Base-by-base conservation (phyloP, 1,140 invertebrate genomes). In the Probaryconus sp. region DNA sequence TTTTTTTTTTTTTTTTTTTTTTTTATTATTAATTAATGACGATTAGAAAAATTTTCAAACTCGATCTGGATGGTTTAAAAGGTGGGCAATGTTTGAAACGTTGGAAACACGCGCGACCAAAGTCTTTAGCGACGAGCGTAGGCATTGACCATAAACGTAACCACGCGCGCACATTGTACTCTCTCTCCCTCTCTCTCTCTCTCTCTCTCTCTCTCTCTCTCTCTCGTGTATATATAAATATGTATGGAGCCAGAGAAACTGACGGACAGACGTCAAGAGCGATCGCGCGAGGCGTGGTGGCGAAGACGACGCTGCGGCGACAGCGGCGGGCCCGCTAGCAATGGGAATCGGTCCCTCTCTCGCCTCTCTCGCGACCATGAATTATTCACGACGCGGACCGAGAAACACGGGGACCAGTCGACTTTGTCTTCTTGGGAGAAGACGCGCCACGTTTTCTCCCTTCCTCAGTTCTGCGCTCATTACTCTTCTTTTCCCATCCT, bases 211-310 rank as follows among this genome's bases (percentile, higher is more conserved):
- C n/a, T n/a, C n/a, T n/a, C n/a, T n/a, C n/a, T n/a, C n/a, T n/a
- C n/a, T n/a, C n/a, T n/a, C 24, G 35, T 26, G 48, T 18, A n/a
- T 30, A 35, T 71, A 75, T 73, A 76, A 65, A 79, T 80, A 81
- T 77, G 64, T 78, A 81, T 72, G 50, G 40, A 43, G 48, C 51
- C 45, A 31, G 11, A 38, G 38, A 60, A 47, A 56, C 64, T 53
- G 58, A 73, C 64, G 50, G 67, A 69, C 64, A 58, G 72, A 76
- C 67, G 65, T 40, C 26, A n/a, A n/a, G 53, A 38, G 63, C 72
- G 77, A 83, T 85, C 83, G 79, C 77, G 79, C 74, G 79, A 84
- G 81, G 80, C 75, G 79, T 82, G 81, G 77, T 76, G 63, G 65
- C 35, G 70, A 70, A 55, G 38, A 67, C 64, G 70, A 79, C 77